Conservation (phyloP, 2,113 vertebrate genomes). For the Elephantulus edwardii region DNA sequence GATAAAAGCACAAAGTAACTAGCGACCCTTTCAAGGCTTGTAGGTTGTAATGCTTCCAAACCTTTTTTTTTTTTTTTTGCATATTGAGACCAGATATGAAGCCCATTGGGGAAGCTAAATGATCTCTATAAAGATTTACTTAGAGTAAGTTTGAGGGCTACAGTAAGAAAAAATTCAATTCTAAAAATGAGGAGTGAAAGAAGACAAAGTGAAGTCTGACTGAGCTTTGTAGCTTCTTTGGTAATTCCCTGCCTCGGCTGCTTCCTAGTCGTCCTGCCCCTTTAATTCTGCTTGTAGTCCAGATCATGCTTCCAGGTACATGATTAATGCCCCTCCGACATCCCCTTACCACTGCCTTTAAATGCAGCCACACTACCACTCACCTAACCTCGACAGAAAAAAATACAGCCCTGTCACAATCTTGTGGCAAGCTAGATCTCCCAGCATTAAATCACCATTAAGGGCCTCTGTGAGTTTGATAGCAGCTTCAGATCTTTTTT, state of each 20-base stretch:
- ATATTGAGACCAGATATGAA: constrained; percentile 56
- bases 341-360: neutral
- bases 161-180: neutral
- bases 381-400: constrained; percentile 74
- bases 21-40: neutral
- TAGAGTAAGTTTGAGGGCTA: neutral
- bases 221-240: neutral
- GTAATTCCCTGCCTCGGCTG: neutral
- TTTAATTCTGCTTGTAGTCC: constrained; percentile 68
- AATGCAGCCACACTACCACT: constrained; percentile 45
- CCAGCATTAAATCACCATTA: constrained; percentile 79
- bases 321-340: constrained; percentile 52
- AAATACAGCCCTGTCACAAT: constrained; percentile 73
- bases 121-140: neutral
- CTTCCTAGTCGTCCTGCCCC: neutral
- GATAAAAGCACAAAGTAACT: neutral
- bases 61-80: constrained; percentile 63
- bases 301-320: constrained; percentile 45
- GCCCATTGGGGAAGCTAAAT: neutral
- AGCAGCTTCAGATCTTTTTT: constrained; percentile 43
- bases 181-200: constrained; percentile 22
- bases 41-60: constrained; percentile 33
- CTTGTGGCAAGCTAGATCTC: constrained; percentile 73
- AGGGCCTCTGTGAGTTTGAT: constrained; percentile 68
- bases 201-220: neutral